These are phyloP conservation scores for Sesamia inferens DNA, from an alignment of 2,888 invertebrate genomes.

Conservation along the genomic window DNA sequence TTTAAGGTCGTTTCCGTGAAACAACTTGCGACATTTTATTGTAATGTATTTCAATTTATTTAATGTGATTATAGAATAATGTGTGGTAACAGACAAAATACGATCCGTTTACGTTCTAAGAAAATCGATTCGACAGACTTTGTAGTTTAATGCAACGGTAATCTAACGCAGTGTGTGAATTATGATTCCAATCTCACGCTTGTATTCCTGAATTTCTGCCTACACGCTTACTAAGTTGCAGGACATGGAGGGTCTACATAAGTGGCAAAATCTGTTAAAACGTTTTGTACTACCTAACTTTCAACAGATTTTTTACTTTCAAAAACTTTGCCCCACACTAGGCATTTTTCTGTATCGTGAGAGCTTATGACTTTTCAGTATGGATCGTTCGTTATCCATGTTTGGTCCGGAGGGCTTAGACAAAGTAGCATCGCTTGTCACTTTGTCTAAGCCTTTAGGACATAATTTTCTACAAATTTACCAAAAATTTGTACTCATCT, in stretches of 20 bases:
- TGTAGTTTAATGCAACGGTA: not conserved
- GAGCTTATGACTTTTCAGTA: not conserved
- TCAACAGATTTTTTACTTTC: too few relatives aligned
- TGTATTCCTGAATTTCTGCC: not conserved
- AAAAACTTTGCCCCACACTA: too few relatives aligned
- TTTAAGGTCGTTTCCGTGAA: slow-evolving; percentile 46
- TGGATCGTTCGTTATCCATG: not conserved
- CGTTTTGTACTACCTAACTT: not conserved
- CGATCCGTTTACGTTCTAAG: slow-evolving; percentile 33
- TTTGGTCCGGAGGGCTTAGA: too few relatives aligned
- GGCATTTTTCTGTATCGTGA: too few relatives aligned
- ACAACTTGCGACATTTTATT: slow-evolving; percentile 48
- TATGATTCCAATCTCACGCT: slow-evolving; percentile 12
- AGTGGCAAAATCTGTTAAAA: not conserved
- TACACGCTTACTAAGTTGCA: not conserved
- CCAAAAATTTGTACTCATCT: not conserved
- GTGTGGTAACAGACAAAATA: slow-evolving; percentile 33
- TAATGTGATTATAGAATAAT: slow-evolving; percentile 28
- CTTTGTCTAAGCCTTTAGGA: not conserved
- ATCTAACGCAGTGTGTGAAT: slow-evolving; percentile 7
- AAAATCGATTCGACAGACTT: slow-evolving; percentile 41
- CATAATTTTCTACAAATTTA: not conserved
- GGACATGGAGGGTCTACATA: not conserved
- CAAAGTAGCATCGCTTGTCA: too few relatives aligned
- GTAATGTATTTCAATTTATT: slow-evolving; percentile 48